phyloP scores from a whole-genome alignment of 2,888 invertebrate species.

The Amphimallon solstitiale region DNA sequence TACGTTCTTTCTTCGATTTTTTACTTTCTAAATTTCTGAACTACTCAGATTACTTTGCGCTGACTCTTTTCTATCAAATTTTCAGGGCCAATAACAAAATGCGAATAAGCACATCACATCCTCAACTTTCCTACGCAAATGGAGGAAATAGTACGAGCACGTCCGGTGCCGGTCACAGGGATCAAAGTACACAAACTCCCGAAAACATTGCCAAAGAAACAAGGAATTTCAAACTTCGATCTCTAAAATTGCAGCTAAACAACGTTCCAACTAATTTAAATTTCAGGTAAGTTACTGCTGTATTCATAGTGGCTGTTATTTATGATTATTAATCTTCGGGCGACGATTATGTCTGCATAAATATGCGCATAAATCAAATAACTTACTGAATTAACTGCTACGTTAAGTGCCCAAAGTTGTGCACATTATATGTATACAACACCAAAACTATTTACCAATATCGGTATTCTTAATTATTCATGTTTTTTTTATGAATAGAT shows the following conservation, averaged over 20 bases:
- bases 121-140: constrained; percentile 71
- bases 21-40: background rate
- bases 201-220: constrained; percentile 77
- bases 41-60: no score
- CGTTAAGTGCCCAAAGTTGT: background rate
- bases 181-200: constrained; percentile 79
- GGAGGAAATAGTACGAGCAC: constrained; percentile 59
- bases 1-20: no score
- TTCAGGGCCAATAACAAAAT: constrained; percentile 60
- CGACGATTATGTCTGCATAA: constrained; percentile 1
- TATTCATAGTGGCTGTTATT: background rate
- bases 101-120: constrained; percentile 68
- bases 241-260: constrained; percentile 71
- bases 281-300: constrained; percentile 63
- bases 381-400: background rate
- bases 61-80: no score
- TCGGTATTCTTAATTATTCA: no score
- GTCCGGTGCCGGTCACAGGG: constrained; percentile 63
- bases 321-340: background rate
- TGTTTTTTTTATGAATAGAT: no score
- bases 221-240: constrained; percentile 68
- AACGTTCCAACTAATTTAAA: constrained; percentile 72
- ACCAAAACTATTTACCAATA: no score
- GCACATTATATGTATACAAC: no score
- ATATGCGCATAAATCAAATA: constrained; percentile 15